phyloP scores from a whole-genome alignment of 1,140 invertebrate genomes.

The Magallana ariakensis region DNA sequence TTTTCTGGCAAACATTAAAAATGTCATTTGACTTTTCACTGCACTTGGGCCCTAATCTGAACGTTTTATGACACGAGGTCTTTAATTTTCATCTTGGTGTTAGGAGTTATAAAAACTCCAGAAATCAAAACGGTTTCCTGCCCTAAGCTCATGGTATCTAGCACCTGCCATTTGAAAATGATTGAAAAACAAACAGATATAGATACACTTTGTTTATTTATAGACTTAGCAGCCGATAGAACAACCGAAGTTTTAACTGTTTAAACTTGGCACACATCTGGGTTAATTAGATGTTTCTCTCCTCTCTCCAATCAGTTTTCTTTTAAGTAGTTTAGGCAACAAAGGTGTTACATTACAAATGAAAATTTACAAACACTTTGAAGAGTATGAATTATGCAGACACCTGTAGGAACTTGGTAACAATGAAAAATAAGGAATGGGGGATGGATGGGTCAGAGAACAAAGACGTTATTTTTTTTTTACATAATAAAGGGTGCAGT shows the following conservation, averaged over 20 bases:
- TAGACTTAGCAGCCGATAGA: background rate
- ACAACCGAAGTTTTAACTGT: constrained; percentile 18
- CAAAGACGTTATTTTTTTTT: background rate
- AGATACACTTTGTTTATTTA: constrained; percentile 37
- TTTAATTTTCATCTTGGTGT: constrained; percentile 19
- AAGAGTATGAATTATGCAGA: constrained; percentile 21
- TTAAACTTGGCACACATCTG: background rate
- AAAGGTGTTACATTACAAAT: constrained; percentile 24
- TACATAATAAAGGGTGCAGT: background rate
- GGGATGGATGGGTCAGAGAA: no score
- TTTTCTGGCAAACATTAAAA: background rate
- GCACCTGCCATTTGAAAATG: constrained; percentile 3
- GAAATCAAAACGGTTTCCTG: background rate
- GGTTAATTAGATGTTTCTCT: constrained; percentile 33
- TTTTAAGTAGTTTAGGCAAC: background rate
- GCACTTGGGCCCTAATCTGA: background rate
- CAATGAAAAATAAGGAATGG: no score
- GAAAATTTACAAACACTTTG: constrained; percentile 19
- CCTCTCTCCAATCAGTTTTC: background rate
- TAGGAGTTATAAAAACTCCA: background rate
- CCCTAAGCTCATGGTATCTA: background rate
- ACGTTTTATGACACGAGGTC: background rate
- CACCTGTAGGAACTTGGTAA: background rate
- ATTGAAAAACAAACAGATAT: constrained; percentile 30
- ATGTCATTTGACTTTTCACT: background rate